Base-by-base conservation (phyloP, 2,888 invertebrate species). In the Callyntrura guangdongensis region DNA sequence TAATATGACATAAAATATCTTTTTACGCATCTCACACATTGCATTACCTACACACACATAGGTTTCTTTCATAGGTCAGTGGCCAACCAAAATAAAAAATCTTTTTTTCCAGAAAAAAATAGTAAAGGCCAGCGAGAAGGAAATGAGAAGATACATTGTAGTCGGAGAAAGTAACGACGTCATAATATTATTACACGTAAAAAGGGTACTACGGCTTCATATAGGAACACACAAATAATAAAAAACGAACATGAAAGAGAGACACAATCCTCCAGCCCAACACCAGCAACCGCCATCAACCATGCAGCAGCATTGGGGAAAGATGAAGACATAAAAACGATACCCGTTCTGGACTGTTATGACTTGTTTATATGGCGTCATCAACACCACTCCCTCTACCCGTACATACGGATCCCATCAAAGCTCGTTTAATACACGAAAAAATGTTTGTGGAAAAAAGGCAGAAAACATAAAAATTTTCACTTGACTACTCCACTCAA, bases 21-120 rank as follows among this genome's bases (percentile, higher is more conserved):
- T 82, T 85, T 69, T 85, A 74, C 86, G 74, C 86, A 86, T 86
- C 77, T 77, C 53, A 47, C 77, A 77, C 69, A 72, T 72, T 72
- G 45, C 14, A 45, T 72, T 45, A 72, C 69, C 36, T 45, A 72
- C 69, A 45, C 69, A n/a, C 36, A 8, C 69, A n/a, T n/a, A n/a
- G 2, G 20, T 17, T 8, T 61, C 3, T 61, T 45, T 72, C 69
- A 17, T 72, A 72, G 69, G 69, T 72, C 69, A 72, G 45, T 72
- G 45, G 69, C 69, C 69, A 72, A 72, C 14, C 11, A 45, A 17
- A 45, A n/a, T 6, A 17, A 45, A 72, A 45, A 36, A 67, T 67
- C 27, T 9, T 64, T 82, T 53, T 53, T 45, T 82, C 61, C 64
- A 61, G 45, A 59, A 81, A 59, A 79, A 27, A 56, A 81, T n/a